Conservation (phyloP, 2,113 vertebrate genomes). For the Cochlearius cochlearius region DNA sequence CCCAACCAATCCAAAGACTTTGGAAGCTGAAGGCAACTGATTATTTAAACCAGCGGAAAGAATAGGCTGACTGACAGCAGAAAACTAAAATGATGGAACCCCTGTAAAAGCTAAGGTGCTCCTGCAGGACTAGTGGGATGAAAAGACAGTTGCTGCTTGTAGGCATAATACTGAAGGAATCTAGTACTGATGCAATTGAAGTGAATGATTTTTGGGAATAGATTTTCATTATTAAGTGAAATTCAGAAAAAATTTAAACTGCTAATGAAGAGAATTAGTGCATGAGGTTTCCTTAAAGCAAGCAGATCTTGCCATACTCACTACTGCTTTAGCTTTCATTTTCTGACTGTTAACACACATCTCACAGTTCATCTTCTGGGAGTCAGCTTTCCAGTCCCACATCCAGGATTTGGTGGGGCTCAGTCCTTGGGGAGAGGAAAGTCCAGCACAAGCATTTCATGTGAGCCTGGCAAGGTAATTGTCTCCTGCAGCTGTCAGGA, state of each 20-base stretch:
- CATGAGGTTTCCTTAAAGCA: neutral
- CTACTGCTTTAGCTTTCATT: neutral
- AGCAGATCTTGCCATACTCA: neutral
- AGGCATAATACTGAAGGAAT: neutral
- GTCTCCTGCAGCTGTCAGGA: constrained; percentile 42
- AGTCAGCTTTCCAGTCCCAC: neutral
- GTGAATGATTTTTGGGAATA: neutral
- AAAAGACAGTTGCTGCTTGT: neutral
- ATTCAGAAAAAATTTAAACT: neutral
- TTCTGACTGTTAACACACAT: neutral
- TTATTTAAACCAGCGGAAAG: neutral
- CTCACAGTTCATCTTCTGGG: neutral
- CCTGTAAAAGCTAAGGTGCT: neutral
- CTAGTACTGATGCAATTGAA: neutral
- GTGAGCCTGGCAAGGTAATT: constrained; percentile 26
- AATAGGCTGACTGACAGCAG: neutral
- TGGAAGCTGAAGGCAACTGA: neutral
- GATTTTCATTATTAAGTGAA: neutral
- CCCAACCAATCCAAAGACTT: neutral
- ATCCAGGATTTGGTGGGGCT: neutral
- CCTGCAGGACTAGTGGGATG: neutral
- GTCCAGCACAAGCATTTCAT: neutral
- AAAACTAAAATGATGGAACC: neutral
- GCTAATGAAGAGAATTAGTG: neutral
- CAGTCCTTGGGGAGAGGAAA: neutral